A percentile compares a stretch with the other conserved stretches of the same genome.
Conservation (phyloP, 2,888 invertebrate genomes). For the Baccha elongata region DNA sequence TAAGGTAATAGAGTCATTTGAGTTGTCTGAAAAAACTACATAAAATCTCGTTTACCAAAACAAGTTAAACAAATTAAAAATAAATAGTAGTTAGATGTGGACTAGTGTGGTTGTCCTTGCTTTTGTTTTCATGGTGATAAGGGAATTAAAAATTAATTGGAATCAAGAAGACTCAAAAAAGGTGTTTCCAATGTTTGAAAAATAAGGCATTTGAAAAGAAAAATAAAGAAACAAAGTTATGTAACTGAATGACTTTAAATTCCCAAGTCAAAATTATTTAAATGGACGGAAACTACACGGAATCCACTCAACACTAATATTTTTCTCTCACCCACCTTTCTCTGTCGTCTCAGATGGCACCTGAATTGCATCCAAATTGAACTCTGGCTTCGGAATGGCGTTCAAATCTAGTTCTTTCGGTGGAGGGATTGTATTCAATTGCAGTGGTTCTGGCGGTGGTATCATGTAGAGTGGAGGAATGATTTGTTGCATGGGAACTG, state of each 20-base stretch:
- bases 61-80: constrained; percentile 71
- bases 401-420: constrained; percentile 85
- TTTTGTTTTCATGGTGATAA: constrained; percentile 12
- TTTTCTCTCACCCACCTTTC: constrained; percentile 63
- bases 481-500: constrained; percentile 77
- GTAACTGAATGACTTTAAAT: background rate
- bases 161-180: background rate
- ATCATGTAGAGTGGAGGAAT: constrained; percentile 82
- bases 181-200: background rate
- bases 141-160: background rate
- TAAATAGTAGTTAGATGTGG: constrained; percentile 64
- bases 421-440: constrained; percentile 85
- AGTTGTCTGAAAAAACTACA: constrained; percentile 83
- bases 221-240: background rate
- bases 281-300: constrained; percentile 49
- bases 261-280: background rate
- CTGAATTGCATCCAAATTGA: constrained; percentile 85
- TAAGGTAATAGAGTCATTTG: constrained; percentile 80
- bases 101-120: constrained; percentile 51
- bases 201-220: background rate
- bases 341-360: constrained; percentile 80
- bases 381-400: constrained; percentile 85
- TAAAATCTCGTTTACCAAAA: constrained; percentile 79
- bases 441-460: constrained; percentile 84
- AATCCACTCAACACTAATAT: constrained; percentile 62